Evolutionary conservation across 2,797 vertebrate species (phyloP).

Genomic region (Gallinago stenura): DNA sequence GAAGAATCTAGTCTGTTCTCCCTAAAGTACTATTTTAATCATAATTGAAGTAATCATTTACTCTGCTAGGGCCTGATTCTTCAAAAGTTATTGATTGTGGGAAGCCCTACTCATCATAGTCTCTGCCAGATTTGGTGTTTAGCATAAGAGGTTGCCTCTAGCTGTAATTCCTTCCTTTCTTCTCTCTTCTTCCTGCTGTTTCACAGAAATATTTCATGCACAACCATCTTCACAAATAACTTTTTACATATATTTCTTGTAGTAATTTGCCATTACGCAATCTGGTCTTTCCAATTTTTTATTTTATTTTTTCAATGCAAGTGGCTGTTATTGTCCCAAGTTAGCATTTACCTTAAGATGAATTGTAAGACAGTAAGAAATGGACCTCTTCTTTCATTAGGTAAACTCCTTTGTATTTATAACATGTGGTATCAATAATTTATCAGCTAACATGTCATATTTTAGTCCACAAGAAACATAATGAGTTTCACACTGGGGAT

Average conservation of each 20-base stretch:
- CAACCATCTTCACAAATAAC: neutral
- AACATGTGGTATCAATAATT: neutral
- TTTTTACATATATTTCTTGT: neutral
- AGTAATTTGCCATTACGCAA: neutral
- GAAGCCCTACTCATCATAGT: neutral
- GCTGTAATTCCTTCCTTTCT: neutral
- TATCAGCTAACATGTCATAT: conserved; percentile 33
- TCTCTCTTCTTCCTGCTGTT: neutral
- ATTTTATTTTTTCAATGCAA: neutral
- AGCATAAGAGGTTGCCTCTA: neutral
- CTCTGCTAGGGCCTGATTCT: neutral
- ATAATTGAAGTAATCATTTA: neutral
- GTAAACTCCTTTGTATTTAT: neutral
- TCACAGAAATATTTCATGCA: neutral
- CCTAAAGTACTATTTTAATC: neutral
- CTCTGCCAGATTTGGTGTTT: neutral
- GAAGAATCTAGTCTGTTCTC: neutral
- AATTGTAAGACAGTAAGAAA: conserved; percentile 19
- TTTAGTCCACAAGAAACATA: conserved; percentile 13
- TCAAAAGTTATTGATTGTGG: neutral
- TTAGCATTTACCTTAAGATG: neutral
- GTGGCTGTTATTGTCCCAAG: neutral
- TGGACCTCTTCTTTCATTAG: neutral
- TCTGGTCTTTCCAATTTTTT: neutral
- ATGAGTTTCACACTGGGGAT: conserved; percentile 3